Conservation (phyloP, 2,797 vertebrate genomes). For the Schizothorax lantsangensis region DNA sequence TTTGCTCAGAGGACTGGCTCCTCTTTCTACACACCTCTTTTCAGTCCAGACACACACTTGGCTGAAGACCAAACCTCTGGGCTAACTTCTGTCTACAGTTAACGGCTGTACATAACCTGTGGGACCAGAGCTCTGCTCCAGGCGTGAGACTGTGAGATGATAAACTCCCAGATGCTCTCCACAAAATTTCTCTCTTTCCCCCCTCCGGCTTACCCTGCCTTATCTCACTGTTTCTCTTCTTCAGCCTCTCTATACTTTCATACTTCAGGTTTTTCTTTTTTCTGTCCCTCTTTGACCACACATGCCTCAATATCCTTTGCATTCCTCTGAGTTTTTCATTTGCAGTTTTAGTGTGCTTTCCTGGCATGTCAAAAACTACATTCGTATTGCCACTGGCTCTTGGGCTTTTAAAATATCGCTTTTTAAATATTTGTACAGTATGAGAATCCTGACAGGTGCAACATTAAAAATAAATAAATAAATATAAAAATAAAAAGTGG, state of each 20-base stretch:
- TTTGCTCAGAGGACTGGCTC: conserved; percentile 37
- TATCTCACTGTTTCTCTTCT: conserved; percentile 22
- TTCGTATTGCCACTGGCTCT: neutral
- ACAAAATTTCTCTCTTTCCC: conserved; percentile 1
- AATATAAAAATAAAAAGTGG: too few relatives aligned
- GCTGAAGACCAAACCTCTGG: conserved; percentile 38
- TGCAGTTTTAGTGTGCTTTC: neutral
- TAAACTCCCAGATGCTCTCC: conserved; percentile 40
- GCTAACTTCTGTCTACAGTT: conserved; percentile 41
- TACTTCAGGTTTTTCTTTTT: neutral
- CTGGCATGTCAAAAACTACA: neutral
- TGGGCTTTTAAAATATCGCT: neutral
- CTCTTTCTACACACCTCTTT: conserved; percentile 36
- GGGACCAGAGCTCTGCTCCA: conserved; percentile 4
- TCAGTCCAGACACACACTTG: conserved; percentile 37
- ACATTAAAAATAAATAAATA: too few relatives aligned
- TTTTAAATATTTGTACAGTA: neutral
- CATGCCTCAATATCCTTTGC: neutral
- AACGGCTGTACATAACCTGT: conserved; percentile 37
- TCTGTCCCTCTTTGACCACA: conserved; percentile 11
- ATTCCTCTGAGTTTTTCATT: conserved; percentile 2
- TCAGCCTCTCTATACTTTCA: neutral
- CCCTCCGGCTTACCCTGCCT: conserved; percentile 5
- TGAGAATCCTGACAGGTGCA: neutral
- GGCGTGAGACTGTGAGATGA: neutral